phyloP scores from a whole-genome alignment of 2,888 invertebrate genomes.

The Chromoteleia sp. region DNA sequence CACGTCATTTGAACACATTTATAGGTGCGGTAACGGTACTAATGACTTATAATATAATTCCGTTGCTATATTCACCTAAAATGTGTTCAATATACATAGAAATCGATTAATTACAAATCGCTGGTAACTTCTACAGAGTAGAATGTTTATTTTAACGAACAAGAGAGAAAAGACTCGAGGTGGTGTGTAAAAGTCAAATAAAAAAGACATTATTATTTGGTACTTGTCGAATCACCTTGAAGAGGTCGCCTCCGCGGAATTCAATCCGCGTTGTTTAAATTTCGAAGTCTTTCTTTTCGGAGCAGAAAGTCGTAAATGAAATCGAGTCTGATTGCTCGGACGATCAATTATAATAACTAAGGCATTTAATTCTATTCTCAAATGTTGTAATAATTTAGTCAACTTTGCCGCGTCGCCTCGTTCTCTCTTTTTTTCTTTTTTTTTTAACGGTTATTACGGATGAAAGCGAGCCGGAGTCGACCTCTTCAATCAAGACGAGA shows the following conservation, averaged over 20 bases:
- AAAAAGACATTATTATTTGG: neutral
- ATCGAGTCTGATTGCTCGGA: conserved; percentile 41
- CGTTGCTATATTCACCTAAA: too few species aligned
- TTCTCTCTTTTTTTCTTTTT: conserved; percentile 4
- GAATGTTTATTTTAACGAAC: too few species aligned
- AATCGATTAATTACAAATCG: too few species aligned
- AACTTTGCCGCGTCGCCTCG: conserved; percentile 2
- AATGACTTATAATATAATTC: too few species aligned
- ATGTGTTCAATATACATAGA: too few species aligned
- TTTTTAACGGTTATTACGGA: conserved; percentile 46
- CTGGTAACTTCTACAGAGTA: too few species aligned
- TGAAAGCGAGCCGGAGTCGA: conserved; percentile 58
- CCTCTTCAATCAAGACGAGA: conserved; percentile 65
- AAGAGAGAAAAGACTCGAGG: neutral
- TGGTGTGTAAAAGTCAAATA: neutral
- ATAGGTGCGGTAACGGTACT: too few species aligned
- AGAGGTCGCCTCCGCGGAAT: conserved; percentile 21
- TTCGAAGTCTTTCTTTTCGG: neutral
- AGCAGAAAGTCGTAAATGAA: conserved; percentile 5
- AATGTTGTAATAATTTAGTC: conserved; percentile 47
- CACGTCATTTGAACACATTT: too few species aligned
- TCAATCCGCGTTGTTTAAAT: neutral
- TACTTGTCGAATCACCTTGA: conserved; percentile 7
- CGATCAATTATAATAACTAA: conserved; percentile 56
- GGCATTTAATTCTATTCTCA: conserved; percentile 49